Percentiles rank a stretch among this genome's conserved stretches.
These are phyloP conservation scores for Mormoops blainvillei DNA, from an alignment of 2,113 vertebrate species.

Conservation along the genomic window DNA sequence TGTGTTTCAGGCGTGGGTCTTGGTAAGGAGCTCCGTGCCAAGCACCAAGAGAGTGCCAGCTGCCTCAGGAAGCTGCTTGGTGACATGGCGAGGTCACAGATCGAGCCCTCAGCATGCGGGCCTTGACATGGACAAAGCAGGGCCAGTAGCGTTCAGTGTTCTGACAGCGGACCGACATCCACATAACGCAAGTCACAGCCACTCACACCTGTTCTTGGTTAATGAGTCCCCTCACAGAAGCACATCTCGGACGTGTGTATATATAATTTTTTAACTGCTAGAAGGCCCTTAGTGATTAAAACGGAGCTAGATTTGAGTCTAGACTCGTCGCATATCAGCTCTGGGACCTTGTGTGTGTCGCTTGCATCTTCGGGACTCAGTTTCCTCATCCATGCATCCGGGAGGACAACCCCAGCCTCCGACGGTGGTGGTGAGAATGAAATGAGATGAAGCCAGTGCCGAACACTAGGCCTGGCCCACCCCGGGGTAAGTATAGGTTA, in stretches of 20 bases:
- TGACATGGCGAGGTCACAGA: not conserved
- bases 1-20: not conserved
- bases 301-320: not conserved
- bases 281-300: not conserved
- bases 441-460: not conserved
- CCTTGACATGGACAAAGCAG: not conserved
- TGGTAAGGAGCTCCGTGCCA: not conserved
- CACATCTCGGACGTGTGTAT: not conserved
- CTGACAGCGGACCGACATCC: not conserved
- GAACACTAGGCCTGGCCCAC: not conserved
- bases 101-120: not conserved
- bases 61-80: not conserved
- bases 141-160: accelerated
- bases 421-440: not conserved
- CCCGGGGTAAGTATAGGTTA: accelerated
- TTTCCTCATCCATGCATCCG: not conserved
- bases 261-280: not conserved
- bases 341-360: not conserved
- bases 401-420: not conserved
- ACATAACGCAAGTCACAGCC: not conserved
- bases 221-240: not conserved
- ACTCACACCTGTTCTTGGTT: not conserved
- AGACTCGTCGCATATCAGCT: not conserved
- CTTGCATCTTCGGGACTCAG: not conserved
- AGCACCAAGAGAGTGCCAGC: not conserved